These are phyloP conservation scores for Motacilla tschutschensis DNA, from an alignment of 2,113 vertebrate genomes.

Conservation along the genomic window DNA sequence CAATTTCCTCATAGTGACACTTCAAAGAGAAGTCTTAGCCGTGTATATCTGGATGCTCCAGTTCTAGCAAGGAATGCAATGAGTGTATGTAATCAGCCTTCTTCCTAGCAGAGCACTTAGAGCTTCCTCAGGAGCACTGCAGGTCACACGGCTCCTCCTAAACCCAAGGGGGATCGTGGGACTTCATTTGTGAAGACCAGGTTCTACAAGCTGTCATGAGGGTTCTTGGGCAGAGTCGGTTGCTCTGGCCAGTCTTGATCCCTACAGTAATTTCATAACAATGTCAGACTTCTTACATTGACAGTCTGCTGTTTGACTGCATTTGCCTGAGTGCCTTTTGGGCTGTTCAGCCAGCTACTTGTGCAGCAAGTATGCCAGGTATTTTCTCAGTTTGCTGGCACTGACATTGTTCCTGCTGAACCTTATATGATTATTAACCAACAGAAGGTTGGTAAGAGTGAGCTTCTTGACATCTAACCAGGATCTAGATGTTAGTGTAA, in stretches of 20 bases:
- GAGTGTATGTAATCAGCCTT: neutral
- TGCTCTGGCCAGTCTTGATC: neutral
- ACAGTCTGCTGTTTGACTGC: neutral
- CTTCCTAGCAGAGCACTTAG: neutral
- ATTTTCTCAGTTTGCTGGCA: neutral
- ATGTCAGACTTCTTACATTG: neutral
- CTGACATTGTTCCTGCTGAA: neutral
- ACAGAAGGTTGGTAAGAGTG: neutral
- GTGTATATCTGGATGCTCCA: neutral
- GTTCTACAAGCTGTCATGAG: neutral
- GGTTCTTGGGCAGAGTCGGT: neutral
- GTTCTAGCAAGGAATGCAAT: neutral
- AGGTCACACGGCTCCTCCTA: neutral
- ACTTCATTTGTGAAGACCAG: neutral
- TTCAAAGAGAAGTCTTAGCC: constrained; percentile 2
- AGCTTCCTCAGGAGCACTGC: neutral
- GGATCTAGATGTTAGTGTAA: neutral
- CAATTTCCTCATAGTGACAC: neutral
- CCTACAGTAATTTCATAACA: neutral
- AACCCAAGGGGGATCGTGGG: neutral
- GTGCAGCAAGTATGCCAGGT: neutral
- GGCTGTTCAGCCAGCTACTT: neutral
- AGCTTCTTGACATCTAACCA: neutral
- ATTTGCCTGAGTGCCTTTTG: neutral
- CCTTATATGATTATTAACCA: neutral